A percentile compares a stretch with the other conserved stretches of the same genome.
Evolutionary conservation across 1,140 invertebrate species (phyloP).

Genomic region (Lanistes nyassanus): DNA sequence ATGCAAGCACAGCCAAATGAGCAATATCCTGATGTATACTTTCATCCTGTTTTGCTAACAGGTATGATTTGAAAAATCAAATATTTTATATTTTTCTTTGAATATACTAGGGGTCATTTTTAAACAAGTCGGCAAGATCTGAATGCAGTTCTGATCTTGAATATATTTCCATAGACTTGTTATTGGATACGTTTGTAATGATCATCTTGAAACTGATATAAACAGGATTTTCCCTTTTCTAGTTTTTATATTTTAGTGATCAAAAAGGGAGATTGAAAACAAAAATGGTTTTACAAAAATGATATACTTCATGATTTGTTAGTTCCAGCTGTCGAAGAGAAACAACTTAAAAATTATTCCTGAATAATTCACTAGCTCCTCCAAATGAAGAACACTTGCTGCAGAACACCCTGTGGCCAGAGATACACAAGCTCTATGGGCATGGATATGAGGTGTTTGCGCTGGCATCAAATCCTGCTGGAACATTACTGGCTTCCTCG

Average conservation of each 20-base stretch:
- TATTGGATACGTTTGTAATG: too few species aligned
- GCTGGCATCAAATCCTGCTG: conserved; percentile 78
- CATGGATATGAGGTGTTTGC: conserved; percentile 88
- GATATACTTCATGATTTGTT: background rate
- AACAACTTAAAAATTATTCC: too few species aligned
- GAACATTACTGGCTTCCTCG: conserved; percentile 83
- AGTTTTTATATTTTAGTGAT: background rate
- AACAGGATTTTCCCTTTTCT: background rate
- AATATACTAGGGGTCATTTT: background rate
- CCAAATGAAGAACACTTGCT: conserved; percentile 83
- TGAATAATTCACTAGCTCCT: conserved; percentile 56
- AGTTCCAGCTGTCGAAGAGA: background rate
- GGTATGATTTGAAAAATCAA: conserved; percentile 34
- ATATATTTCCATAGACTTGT: background rate
- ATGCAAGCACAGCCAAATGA: conserved; percentile 61
- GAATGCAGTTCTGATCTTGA: background rate
- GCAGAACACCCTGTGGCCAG: conserved; percentile 96
- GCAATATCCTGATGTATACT: conserved; percentile 76
- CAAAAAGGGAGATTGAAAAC: background rate
- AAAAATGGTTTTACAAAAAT: background rate
- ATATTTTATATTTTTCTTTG: background rate
- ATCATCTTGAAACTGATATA: background rate
- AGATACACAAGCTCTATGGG: conserved; percentile 92
- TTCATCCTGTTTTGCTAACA: conserved; percentile 68
- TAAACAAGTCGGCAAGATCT: background rate